A percentile compares a stretch with the other conserved stretches of the same genome.
Evolutionary conservation across 2,797 vertebrate genomes (phyloP).

Genomic region (Anisognathus igniventris): DNA sequence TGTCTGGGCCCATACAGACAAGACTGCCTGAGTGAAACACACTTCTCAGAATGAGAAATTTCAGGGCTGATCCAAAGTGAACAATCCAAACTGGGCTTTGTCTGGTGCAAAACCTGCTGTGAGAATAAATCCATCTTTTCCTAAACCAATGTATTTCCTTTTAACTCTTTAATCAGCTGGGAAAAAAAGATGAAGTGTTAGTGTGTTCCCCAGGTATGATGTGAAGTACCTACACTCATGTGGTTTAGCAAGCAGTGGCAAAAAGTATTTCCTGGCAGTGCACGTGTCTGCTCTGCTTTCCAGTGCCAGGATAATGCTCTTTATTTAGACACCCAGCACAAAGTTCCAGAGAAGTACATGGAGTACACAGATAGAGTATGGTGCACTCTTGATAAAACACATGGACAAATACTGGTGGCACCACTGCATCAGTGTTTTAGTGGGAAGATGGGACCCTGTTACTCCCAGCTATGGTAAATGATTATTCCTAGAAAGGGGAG

Average conservation of each 20-base stretch:
- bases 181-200: fast-evolving
- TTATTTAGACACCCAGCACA: background rate
- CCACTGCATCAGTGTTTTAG: background rate
- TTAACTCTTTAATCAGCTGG: background rate
- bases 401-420: background rate
- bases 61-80: background rate
- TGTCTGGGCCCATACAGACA: background rate
- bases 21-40: background rate
- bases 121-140: background rate
- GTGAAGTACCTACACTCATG: background rate
- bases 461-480: background rate
- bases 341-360: background rate
- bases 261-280: background rate
- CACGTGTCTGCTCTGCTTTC: background rate
- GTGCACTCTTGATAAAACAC: background rate
- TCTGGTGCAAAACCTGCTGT: background rate
- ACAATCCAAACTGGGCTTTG: background rate
- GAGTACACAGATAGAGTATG: background rate
- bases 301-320: background rate
- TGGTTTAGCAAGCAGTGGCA: background rate
- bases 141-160: background rate
- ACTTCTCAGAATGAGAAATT: background rate
- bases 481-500: background rate
- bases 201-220: background rate
- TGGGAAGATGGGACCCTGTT: background rate